Percentiles rank a stretch among this genome's conserved stretches.
These are phyloP conservation scores for Mobula hypostoma DNA, from an alignment of 2,113 vertebrate genomes.

Conservation along the genomic window DNA sequence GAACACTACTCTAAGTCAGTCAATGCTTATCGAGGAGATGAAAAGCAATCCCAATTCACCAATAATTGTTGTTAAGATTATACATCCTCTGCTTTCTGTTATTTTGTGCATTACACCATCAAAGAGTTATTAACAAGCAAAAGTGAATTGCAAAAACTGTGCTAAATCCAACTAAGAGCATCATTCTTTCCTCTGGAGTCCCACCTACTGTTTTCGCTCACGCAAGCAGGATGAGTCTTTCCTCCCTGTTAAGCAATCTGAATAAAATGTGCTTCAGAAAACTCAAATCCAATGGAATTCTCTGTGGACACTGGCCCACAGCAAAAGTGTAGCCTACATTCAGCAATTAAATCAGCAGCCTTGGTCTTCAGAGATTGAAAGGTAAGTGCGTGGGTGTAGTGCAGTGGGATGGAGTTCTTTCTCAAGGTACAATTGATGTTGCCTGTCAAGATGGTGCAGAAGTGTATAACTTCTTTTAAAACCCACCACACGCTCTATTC, in stretches of 20 bases:
- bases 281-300: slow-evolving; percentile 19
- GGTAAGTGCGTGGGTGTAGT: slow-evolving; percentile 25
- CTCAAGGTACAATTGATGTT: slow-evolving; percentile 8
- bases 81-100: neutral
- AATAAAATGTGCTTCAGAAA: neutral
- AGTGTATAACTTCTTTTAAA: slow-evolving; percentile 1
- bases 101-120: neutral
- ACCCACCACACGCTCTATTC: neutral
- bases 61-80: neutral
- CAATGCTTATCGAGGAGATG: neutral
- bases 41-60: neutral
- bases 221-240: neutral
- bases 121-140: neutral
- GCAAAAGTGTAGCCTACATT: slow-evolving; percentile 7
- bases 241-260: neutral
- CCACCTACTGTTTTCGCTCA: neutral
- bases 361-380: neutral
- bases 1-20: neutral
- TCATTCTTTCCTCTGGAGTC: neutral
- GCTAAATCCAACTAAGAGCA: neutral
- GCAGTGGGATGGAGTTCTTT: neutral
- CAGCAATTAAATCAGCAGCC: slow-evolving; percentile 32
- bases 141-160: neutral
- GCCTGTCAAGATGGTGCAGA: neutral
- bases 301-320: neutral